Base-by-base conservation (phyloP, 2,888 invertebrate genomes). In the Drosophila lutescens region DNA sequence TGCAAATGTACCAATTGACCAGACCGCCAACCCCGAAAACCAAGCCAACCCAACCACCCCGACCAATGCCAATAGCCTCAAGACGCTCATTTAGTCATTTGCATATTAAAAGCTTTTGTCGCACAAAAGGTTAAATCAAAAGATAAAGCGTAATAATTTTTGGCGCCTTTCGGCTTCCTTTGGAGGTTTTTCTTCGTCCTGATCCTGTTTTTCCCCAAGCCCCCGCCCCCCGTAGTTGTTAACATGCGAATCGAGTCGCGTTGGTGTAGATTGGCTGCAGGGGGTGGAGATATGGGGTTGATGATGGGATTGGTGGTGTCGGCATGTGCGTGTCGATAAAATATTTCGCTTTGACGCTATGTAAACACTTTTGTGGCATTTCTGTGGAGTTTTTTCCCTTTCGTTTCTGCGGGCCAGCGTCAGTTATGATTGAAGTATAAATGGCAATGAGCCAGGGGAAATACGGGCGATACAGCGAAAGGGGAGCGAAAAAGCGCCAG, bases 51-150 rank as follows among this genome's bases (percentile, higher is more conserved):
- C 20, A n/a, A 38, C 38, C 10, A 23, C 51, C 41, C 40, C 13
- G 30, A 13, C 49, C 34, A 34, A 23, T 32, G 57, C 36, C 69
- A 57, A 68, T 68, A 57, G 72, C 74, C 83, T 78, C 62, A 71
- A 73, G 70, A 77, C 74, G 74, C 78, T 88, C 85, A 86, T 88
- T 88, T 88, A 84, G 85, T 74, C 85, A 85, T 85, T 85, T 85
- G 89, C 85, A 85, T 85, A 85, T 86, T 88, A 88, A 85, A 88
- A 86, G 85, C 88, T 88, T 84, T 85, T 85, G 87, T 88, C 89
- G 85, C 89, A 88, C 85, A 85, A 88, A 76, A 88, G 81, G 81
- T 86, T 85, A 88, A 85, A 76, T 85, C 88, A 76, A 80, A 86
- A 86, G 85, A 85, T 85, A 85, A 86, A 86, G 71, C 81, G 77